Percentiles rank a stretch among this genome's conserved stretches.
These are phyloP conservation scores for Bombyx huttoni DNA, from an alignment of 2,888 invertebrate species.

Conservation along the genomic window DNA sequence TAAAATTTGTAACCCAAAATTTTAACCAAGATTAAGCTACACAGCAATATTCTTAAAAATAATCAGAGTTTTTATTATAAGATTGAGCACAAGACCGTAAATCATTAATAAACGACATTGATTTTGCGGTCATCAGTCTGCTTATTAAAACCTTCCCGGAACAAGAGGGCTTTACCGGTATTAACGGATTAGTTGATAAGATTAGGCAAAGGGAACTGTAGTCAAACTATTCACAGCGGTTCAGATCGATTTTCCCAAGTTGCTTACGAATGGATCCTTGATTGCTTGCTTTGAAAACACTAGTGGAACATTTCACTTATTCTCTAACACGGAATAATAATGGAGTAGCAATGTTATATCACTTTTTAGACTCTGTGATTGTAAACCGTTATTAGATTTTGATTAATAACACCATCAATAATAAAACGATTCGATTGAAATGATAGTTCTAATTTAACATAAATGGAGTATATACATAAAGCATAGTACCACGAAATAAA, in stretches of 20 bases:
- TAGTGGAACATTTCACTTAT: background rate
- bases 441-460: no score
- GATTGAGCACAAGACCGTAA: background rate
- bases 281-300: background rate
- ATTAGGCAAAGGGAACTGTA: background rate
- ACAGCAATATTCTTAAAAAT: background rate
- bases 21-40: background rate
- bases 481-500: no score
- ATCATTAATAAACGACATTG: background rate
- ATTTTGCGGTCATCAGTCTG: background rate
- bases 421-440: no score
- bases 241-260: background rate
- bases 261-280: background rate
- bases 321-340: no score
- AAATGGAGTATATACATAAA: no score
- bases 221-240: background rate
- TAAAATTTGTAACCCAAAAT: no score
- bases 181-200: background rate
- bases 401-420: no score
- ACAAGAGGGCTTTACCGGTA: background rate
- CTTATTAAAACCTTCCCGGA: background rate
- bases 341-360: no score
- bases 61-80: background rate
- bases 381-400: no score
- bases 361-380: no score